Conservation (phyloP, 2,113 vertebrate species). For the Catharus minimus region DNA sequence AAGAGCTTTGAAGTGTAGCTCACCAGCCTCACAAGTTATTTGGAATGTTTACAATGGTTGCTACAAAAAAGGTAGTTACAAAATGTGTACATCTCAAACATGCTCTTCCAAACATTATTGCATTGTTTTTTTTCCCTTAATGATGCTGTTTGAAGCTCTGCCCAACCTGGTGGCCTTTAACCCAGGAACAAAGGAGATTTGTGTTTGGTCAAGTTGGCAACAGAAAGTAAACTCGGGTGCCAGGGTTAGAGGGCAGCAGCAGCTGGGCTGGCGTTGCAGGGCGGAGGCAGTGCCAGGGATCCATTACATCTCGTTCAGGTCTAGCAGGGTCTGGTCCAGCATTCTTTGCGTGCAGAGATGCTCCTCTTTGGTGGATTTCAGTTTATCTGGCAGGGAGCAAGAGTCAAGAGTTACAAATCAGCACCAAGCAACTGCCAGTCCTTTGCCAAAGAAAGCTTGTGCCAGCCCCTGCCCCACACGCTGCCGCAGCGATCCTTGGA, state of each 20-base stretch:
- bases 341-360: conserved; percentile 89
- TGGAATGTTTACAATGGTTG: conserved; percentile 62
- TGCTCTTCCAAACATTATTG: conserved; percentile 66
- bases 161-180: conserved; percentile 55
- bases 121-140: conserved; percentile 71
- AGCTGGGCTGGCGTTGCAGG: conserved; percentile 34
- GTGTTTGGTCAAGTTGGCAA: conserved; percentile 52
- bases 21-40: background rate
- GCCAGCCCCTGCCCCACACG: background rate
- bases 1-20: conserved; percentile 23
- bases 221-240: conserved; percentile 10
- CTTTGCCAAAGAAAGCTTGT: background rate
- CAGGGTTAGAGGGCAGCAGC: conserved; percentile 65
- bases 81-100: conserved; percentile 66
- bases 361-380: conserved; percentile 88
- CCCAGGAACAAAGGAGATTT: conserved; percentile 9
- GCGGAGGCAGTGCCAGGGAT: background rate
- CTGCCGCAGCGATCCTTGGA: background rate
- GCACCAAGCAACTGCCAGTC: rapidly evolving
- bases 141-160: conserved; percentile 56
- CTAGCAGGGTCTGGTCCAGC: conserved; percentile 92
- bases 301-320: conserved; percentile 89
- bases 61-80: conserved; percentile 64
- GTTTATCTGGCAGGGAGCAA: conserved; percentile 79
- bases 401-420: background rate